Percentiles rank a stretch among this genome's conserved stretches.
phyloP scores from a whole-genome alignment of 2,113 vertebrate genomes.

The Nestor notabilis region DNA sequence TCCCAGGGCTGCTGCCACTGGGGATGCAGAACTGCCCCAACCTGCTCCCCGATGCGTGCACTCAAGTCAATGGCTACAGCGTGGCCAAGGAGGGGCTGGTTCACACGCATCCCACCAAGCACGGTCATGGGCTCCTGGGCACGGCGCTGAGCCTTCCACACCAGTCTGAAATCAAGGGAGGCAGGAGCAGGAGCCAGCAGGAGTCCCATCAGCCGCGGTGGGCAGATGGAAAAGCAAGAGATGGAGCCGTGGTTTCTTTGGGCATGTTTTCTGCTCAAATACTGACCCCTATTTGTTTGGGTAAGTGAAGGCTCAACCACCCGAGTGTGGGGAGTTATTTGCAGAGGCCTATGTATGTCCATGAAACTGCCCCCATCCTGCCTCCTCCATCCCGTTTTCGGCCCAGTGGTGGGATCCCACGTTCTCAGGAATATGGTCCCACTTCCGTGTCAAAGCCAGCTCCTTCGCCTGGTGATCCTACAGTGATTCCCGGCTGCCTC shows the following conservation, averaged over 20 bases:
- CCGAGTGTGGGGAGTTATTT: neutral
- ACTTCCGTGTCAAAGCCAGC: neutral
- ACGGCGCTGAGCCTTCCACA: fast-evolving
- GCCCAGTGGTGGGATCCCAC: neutral
- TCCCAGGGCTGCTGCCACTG: neutral
- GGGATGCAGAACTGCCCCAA: neutral
- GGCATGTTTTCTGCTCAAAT: fast-evolving
- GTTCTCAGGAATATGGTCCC: neutral
- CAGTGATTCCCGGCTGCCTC: fast-evolving
- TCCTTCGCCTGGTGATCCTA: neutral
- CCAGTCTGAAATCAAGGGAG: neutral
- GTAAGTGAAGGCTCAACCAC: neutral
- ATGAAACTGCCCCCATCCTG: neutral
- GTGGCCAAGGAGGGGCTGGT: fast-evolving
- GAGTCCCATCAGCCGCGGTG: fast-evolving
- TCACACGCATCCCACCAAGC: neutral
- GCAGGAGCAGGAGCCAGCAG: neutral
- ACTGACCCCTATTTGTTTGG: neutral
- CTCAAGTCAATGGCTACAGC: neutral
- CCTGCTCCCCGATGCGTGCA: fast-evolving
- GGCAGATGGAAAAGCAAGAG: neutral
- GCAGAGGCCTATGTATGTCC: fast-evolving
- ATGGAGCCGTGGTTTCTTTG: fast-evolving
- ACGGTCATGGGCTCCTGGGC: neutral
- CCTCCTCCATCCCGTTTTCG: fast-evolving